Percentiles rank a stretch among this genome's conserved stretches.
Conservation (phyloP, 92 coral and sea anemone genomes). For the Heteractis magnifica region DNA sequence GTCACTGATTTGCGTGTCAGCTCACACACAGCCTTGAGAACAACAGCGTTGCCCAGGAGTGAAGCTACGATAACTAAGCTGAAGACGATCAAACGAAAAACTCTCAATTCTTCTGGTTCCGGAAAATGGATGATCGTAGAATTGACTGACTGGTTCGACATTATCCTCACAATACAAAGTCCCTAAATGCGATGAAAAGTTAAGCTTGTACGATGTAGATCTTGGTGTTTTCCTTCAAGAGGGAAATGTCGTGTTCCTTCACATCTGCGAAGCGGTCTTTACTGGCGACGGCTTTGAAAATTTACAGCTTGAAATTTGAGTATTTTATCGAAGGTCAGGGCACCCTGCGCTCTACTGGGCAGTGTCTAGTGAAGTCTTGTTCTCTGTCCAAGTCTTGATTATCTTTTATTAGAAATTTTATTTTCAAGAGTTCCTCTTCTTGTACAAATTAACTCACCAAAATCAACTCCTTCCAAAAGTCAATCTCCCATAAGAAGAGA, state of each 20-base stretch:
- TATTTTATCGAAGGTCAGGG: constrained; percentile 1
- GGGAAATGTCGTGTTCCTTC: not conserved
- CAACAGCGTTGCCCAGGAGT: constrained; percentile 52
- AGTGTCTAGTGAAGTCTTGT: not conserved
- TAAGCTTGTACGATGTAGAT: not conserved
- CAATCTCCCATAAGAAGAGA: not conserved
- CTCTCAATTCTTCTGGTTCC: constrained; percentile 28
- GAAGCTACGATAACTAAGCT: constrained; percentile 44
- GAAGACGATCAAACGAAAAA: constrained; percentile 43
- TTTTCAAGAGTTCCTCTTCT: not conserved
- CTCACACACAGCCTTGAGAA: constrained; percentile 48
- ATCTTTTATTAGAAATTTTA: not conserved
- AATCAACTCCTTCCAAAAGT: not conserved
- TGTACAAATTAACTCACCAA: not conserved
- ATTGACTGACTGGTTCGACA: not conserved
- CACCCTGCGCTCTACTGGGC: not conserved
- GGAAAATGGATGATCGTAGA: not conserved
- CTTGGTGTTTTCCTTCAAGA: not conserved
- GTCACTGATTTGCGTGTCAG: constrained; percentile 49
- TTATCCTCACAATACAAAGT: not conserved
- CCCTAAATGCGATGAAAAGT: not conserved
- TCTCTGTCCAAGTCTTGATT: not conserved
- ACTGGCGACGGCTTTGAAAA: not conserved
- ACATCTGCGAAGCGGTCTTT: not conserved
- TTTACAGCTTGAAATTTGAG: not conserved